Base-by-base conservation (phyloP, 2,797 vertebrate species). In the Cottoperca gobio region DNA sequence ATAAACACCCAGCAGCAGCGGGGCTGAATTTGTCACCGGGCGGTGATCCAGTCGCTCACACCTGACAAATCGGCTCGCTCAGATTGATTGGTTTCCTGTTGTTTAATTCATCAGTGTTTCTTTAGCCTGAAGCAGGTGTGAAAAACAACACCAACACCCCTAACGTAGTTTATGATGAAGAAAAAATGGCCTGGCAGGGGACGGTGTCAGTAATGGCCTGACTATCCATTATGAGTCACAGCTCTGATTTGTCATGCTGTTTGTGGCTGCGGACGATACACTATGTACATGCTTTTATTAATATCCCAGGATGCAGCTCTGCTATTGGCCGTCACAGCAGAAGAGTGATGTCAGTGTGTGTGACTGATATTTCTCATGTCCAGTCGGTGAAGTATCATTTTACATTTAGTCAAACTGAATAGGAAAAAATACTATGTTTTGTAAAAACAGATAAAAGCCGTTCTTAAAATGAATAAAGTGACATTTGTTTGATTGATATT, bases 41-140 rank as follows among this genome's bases (percentile, higher is more conserved):
- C 79, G 31, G 65, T 45, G 74, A 76, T 82, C 85, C 84, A 71
- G 83, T 87, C 76, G 76, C 91, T 91, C 87, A 83, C 80, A 80
- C 79, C 90, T 91, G 92, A 93, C 92, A 91, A 88, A 92, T 89
- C 73, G 72, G 66, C 85, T 92, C 84, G 61, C 91, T 90, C 85
- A 88, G 92, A 93, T 86, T 90, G 91, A 93, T 92, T 92, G 86
- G 64, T 86, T 91, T 90, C 73, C 89, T 88, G 86, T 89, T 91
- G 91, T 90, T 92, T 90, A 92, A 93, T 92, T 91, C 89, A 89
- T 90, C 91, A 87, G 83, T 87, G 89, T 92, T 92, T 88, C 81
- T 89, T 89, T 81, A 75, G 82, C 84, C 73, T 57, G 70, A 72
- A 89, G 83, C 64, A 66, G 77, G 83, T 75, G 87, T 91, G 89